phyloP scores from a whole-genome alignment of 1,140 invertebrate genomes.

The Conopomorpha cramerella region DNA sequence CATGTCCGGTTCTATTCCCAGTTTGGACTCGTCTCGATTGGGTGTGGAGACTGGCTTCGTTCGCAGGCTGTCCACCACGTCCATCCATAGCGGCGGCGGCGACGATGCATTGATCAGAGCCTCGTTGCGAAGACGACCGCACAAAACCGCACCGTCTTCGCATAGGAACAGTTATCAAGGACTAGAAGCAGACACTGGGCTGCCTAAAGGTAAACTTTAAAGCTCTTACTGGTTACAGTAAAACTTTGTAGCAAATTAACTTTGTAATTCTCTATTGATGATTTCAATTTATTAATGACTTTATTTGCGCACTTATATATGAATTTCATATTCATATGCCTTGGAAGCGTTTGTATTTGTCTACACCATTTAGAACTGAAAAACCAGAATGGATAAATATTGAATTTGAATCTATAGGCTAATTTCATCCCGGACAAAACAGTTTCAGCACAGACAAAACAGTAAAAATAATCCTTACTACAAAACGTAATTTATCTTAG shows the following conservation, averaged over 20 bases:
- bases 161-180: conserved; percentile 58
- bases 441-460: too few relatives aligned
- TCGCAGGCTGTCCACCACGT: conserved; percentile 41
- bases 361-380: too few relatives aligned
- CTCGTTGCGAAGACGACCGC: conserved; percentile 42
- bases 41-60: conserved; percentile 37
- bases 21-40: conserved; percentile 35
- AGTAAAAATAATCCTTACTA: too few relatives aligned
- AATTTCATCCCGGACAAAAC: too few relatives aligned
- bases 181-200: conserved; percentile 42
- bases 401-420: too few relatives aligned
- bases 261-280: background rate
- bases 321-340: background rate
- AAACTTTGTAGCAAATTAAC: too few relatives aligned
- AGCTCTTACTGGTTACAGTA: too few relatives aligned
- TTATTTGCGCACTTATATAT: background rate
- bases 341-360: too few relatives aligned
- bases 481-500: too few relatives aligned
- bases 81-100: conserved; percentile 48
- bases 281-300: background rate
- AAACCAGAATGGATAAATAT: too few relatives aligned
- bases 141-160: conserved; percentile 43
- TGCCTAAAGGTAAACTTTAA: too few relatives aligned
- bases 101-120: conserved; percentile 55
- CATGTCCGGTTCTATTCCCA: conserved; percentile 39